phyloP scores from a whole-genome alignment of 1,140 invertebrate species.

The Teleopsis dalmanni region DNA sequence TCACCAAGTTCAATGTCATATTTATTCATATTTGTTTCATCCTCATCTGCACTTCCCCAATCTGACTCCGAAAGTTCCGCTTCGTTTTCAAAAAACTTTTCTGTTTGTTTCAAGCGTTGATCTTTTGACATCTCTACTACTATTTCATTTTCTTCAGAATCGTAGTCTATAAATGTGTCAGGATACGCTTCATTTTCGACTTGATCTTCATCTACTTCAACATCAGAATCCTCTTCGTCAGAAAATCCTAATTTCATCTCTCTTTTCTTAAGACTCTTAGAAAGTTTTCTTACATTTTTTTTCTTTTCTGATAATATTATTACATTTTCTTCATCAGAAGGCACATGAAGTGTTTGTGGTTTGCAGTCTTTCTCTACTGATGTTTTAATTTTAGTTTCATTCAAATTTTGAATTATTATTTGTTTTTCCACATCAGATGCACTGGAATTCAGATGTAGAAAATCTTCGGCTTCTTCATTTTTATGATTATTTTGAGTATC shows the following conservation, averaged over 20 bases:
- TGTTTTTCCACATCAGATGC: neutral
- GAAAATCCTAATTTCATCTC: conserved; percentile 37
- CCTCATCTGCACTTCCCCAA: conserved; percentile 65
- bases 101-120: conserved; percentile 46
- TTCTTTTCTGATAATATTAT: conserved; percentile 12
- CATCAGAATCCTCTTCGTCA: conserved; percentile 31
- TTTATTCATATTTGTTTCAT: conserved; percentile 61
- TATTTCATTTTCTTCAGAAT: conserved; percentile 65
- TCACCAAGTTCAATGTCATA: conserved; percentile 66
- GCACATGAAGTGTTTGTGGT: conserved; percentile 23
- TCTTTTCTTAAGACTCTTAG: conserved; percentile 30
- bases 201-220: conserved; percentile 23
- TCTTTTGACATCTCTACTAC: conserved; percentile 45
- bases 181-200: conserved; percentile 33
- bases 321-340: conserved; percentile 47
- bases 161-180: conserved; percentile 53
- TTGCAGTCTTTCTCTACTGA: neutral
- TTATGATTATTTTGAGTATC: conserved; percentile 21
- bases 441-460: conserved; percentile 24
- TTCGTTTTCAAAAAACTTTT: conserved; percentile 72
- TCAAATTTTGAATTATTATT: too few relatives aligned
- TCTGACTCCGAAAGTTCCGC: conserved; percentile 77
- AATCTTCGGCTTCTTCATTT: conserved; percentile 19
- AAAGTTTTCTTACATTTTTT: conserved; percentile 26
- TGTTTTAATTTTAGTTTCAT: too few relatives aligned